phyloP scores from a whole-genome alignment of 53 echinoderm and acorn worm genomes.

The Mesocentrotus franciscanus region DNA sequence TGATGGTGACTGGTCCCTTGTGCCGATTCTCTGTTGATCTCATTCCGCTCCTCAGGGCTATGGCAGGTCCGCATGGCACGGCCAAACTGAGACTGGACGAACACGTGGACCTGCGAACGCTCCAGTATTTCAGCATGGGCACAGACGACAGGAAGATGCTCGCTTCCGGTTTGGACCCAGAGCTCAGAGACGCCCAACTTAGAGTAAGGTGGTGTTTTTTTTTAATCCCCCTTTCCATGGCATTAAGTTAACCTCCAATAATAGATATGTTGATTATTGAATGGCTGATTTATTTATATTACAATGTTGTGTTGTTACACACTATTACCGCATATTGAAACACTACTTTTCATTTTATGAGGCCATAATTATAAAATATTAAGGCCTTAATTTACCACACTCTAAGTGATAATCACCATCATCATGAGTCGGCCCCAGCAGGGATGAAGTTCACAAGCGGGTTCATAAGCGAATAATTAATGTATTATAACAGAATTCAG shows the following conservation, averaged over 20 bases:
- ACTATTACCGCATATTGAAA: too few species aligned
- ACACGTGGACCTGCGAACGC: conserved; percentile 77
- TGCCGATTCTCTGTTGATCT: conserved; percentile 89
- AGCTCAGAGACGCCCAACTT: conserved; percentile 81
- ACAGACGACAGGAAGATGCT: conserved; percentile 76
- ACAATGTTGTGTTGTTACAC: too few species aligned
- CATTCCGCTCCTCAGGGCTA: conserved; percentile 82
- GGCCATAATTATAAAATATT: too few species aligned
- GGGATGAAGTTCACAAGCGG: too few species aligned
- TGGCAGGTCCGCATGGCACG: conserved; percentile 87
- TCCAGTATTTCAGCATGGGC: conserved; percentile 88
- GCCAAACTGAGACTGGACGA: conserved; percentile 82
- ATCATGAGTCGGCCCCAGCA: too few species aligned
- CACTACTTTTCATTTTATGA: too few species aligned
- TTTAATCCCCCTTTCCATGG: neutral
- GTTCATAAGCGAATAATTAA: too few species aligned
- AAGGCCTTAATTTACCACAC: too few species aligned
- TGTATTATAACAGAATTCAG: too few species aligned
- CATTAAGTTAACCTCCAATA: neutral
- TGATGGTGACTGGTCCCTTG: conserved; percentile 90
- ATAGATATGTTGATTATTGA: too few species aligned
- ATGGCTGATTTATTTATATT: too few species aligned
- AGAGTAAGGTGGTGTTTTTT: conserved; percentile 67
- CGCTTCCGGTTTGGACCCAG: conserved; percentile 81
- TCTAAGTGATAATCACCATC: too few species aligned